Evolutionary conservation across 1,140 invertebrate species (phyloP), one percentile per base, ranked within the genome.

Genomic region (Eciton burchellii): DNA sequence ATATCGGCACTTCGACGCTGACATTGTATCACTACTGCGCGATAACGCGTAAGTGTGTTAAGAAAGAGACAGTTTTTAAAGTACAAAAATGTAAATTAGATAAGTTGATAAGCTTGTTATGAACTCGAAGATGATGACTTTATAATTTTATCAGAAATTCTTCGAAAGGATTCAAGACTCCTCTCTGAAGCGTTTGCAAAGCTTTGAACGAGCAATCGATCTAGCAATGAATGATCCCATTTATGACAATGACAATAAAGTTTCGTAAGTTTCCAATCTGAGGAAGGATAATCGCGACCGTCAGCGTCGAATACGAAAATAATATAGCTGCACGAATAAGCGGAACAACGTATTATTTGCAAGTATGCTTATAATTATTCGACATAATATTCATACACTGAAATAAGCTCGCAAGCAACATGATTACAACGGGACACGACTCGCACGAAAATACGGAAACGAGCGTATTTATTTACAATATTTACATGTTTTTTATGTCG

Each of bases 391-490:
- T 26, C 52, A 54, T 49, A 57, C 24, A 63, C n/a, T 47, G 43
- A 65, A 77, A 59, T 57, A 81, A 81, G 74, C 74, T 70, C 12
- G 57, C 43, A 79, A 35, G 59, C 26, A 73, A 14, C 63, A 41
- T 43, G 66, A 76, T 66, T 68, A 73, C 35, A 43, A 52, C 41
- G 88, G 90, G 90, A 91, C 90, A 91, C 90, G 90, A 91, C 90
- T 91, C 90, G 85, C 82, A 76, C 16, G n/a, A 54, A 65, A 63
- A 87, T 70, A 65, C 76, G 26, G 68, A 63, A 82, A 21, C 68
- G 9, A 70, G 81, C 4, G 83, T 45, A 82, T 87, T 90, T 90
- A 90, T 91, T 90, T 91, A 91, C 88, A 88, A 59, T 91, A 91
- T 91, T 84, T 91, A 90, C 88, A 91, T 54, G 35, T 21, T 12